phyloP scores from a whole-genome alignment of 1,140 invertebrate genomes.

The Drosophila eugracilis region DNA sequence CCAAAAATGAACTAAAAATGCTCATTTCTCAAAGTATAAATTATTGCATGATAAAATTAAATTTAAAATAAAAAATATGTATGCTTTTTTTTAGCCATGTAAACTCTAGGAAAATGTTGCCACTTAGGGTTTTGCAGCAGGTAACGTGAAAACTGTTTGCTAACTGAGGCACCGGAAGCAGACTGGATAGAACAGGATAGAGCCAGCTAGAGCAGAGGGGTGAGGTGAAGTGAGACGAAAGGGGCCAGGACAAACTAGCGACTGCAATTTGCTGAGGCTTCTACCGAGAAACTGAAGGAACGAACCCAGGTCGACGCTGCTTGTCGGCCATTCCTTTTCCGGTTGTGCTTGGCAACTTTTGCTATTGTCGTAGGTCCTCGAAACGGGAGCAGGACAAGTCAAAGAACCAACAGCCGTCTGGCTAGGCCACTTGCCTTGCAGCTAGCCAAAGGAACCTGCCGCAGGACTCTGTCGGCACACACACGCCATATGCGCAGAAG shows the following conservation, averaged over 20 bases:
- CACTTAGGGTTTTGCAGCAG: constrained; percentile 25
- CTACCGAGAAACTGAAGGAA: constrained; percentile 14
- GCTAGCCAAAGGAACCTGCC: constrained; percentile 44
- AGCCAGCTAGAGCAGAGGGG: constrained; percentile 14
- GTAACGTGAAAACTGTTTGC: constrained; percentile 51
- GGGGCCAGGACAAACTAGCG: constrained; percentile 8
- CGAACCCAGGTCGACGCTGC: constrained; percentile 38
- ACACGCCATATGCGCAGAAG: constrained; percentile 57
- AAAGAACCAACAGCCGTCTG: constrained; percentile 43
- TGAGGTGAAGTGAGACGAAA: background rate
- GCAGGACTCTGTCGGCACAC: constrained; percentile 51
- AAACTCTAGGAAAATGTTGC: constrained; percentile 26
- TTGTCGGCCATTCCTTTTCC: constrained; percentile 63
- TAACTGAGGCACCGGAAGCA: constrained; percentile 22
- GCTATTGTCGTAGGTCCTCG: constrained; percentile 78
- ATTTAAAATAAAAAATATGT: too few species aligned
- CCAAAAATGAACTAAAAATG: too few species aligned
- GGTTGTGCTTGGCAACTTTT: constrained; percentile 62
- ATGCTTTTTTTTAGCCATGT: background rate
- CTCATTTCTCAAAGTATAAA: too few species aligned
- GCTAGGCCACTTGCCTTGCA: constrained; percentile 55
- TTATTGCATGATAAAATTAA: too few species aligned
- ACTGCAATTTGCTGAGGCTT: constrained; percentile 52
- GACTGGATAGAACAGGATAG: constrained; percentile 30
- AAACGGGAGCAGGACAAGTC: constrained; percentile 52